Conservation (phyloP, 1,140 invertebrate genomes). For the Liolophura sinensis region DNA sequence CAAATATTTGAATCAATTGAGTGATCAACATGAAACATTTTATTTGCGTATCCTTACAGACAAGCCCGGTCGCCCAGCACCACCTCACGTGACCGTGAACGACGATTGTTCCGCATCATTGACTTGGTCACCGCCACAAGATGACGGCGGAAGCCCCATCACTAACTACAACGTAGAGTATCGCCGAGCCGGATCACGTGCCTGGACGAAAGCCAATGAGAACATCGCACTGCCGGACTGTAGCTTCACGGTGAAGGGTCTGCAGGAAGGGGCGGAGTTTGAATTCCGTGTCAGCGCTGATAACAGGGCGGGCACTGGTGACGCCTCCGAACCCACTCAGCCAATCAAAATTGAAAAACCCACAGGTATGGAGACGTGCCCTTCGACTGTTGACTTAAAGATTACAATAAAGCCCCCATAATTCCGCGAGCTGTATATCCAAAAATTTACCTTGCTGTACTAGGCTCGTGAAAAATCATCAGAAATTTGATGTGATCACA, state of each 20-base stretch:
- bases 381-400: too few species aligned
- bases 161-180: constrained; percentile 88
- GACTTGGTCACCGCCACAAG: constrained; percentile 83
- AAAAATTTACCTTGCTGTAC: too few species aligned
- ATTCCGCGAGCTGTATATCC: too few species aligned
- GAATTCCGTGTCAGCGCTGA: constrained; percentile 93
- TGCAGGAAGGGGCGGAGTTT: constrained; percentile 91
- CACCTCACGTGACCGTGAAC: constrained; percentile 86
- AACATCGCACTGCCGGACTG: constrained; percentile 34
- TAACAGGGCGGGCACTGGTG: constrained; percentile 94
- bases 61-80: constrained; percentile 77
- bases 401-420: too few species aligned
- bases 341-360: constrained; percentile 49
- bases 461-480: too few species aligned
- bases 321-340: constrained; percentile 87
- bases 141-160: constrained; percentile 94
- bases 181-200: constrained; percentile 29
- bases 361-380: too few species aligned
- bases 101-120: constrained; percentile 93
- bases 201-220: constrained; percentile 46
- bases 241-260: constrained; percentile 72
- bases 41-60: constrained; percentile 21
- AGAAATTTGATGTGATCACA: too few species aligned
- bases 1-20: too few species aligned
- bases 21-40: too few species aligned